A percentile compares a stretch with the other conserved stretches of the same genome.
These are phyloP conservation scores for Chirona hameri DNA, from an alignment of 2,888 invertebrate species.

Conservation along the genomic window DNA sequence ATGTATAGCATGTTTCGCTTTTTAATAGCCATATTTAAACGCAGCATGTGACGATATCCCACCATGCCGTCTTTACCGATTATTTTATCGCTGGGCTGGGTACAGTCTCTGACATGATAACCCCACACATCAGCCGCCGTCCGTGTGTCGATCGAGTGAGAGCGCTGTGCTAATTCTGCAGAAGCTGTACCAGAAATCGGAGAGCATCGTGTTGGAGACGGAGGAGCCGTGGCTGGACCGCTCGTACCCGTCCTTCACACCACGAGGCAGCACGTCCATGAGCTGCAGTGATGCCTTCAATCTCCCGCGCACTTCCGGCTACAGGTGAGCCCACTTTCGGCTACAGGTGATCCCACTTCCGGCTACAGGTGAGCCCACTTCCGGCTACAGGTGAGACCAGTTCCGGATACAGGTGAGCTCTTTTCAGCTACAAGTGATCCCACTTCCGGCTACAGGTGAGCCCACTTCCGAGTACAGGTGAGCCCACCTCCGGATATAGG, in stretches of 20 bases:
- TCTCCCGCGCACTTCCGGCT: not conserved
- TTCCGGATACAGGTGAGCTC: too few species aligned
- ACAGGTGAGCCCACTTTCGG: not conserved
- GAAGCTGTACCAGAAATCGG: constrained; percentile 14
- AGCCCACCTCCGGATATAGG: too few species aligned
- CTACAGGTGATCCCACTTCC: too few species aligned
- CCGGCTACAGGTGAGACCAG: too few species aligned
- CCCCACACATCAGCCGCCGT: not conserved
- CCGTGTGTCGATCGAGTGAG: constrained; percentile 27
- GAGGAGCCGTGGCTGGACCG: constrained; percentile 13
- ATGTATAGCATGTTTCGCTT: too few species aligned
- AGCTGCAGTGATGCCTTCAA: constrained; percentile 9
- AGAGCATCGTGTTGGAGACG: constrained; percentile 3
- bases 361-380: not conserved
- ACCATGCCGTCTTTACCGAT: too few species aligned
- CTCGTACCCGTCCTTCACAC: not conserved
- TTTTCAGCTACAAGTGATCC: too few species aligned
- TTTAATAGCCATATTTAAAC: too few species aligned
- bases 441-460: too few species aligned
- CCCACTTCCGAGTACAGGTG: too few species aligned
- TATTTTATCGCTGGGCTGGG: not conserved
- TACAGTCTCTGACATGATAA: not conserved
- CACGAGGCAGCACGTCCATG: not conserved
- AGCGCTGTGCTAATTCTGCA: constrained; percentile 26
- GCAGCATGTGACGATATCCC: too few species aligned